These are phyloP conservation scores for Andrena chrysosceles DNA, from an alignment of 2,888 invertebrate species.

Conservation along the genomic window DNA sequence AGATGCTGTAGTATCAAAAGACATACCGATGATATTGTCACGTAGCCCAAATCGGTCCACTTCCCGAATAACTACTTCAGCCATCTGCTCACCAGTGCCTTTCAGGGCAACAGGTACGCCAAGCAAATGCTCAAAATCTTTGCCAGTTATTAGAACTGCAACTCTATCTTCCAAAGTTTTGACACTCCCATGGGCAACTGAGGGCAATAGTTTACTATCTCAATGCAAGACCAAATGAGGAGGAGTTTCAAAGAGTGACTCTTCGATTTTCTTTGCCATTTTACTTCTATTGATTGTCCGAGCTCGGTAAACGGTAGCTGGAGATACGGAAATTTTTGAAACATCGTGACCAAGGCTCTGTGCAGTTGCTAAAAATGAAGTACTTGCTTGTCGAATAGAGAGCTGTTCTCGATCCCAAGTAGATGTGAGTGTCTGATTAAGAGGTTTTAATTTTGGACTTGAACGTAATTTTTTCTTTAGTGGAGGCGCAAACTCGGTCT, in stretches of 20 bases:
- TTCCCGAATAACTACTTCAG: slow-evolving; percentile 3
- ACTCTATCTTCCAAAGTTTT: slow-evolving; percentile 1
- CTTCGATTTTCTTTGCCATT: slow-evolving; percentile 3
- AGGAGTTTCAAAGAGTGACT: slow-evolving; percentile 1
- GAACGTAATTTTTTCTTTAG: slow-evolving; percentile 3
- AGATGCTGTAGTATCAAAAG: slow-evolving; percentile 3
- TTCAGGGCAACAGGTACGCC: slow-evolving; percentile 3
- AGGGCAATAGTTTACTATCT: slow-evolving; percentile 3
- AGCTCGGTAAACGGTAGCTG: slow-evolving; percentile 3
- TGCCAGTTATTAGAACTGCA: slow-evolving; percentile 3
- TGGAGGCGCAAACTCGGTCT: slow-evolving; percentile 1
- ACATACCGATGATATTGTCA: slow-evolving; percentile 3
- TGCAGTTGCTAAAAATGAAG: slow-evolving; percentile 1
- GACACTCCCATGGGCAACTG: slow-evolving; percentile 3
- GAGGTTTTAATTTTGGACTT: slow-evolving; percentile 3
- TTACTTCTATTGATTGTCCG: slow-evolving; percentile 3
- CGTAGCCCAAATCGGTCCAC: slow-evolving; percentile 3
- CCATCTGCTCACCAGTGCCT: slow-evolving; percentile 3
- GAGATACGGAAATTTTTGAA: neutral
- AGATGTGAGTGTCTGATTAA: slow-evolving; percentile 1
- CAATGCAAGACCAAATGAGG: slow-evolving; percentile 3
- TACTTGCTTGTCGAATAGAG: slow-evolving; percentile 3
- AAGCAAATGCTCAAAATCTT: slow-evolving; percentile 3
- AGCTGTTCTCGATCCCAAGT: slow-evolving; percentile 3
- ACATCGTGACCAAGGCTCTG: slow-evolving; percentile 1